Percentiles rank a stretch among this genome's conserved stretches.
These are phyloP conservation scores for Huso huso DNA, from an alignment of 2,797 vertebrate species.

Conservation along the genomic window DNA sequence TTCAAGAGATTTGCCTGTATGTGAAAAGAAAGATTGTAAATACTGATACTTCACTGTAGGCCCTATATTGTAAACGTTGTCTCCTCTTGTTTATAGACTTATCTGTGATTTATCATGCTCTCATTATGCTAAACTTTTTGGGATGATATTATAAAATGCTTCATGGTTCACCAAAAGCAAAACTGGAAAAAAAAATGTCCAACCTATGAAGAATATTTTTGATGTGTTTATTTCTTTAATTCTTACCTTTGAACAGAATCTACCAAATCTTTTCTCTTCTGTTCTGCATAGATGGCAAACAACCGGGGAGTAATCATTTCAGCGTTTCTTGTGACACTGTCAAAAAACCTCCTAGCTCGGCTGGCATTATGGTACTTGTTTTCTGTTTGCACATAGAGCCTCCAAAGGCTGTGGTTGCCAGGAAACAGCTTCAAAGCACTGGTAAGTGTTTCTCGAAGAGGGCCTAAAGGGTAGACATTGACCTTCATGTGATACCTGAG, in stretches of 20 bases:
- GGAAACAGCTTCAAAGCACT: constrained; percentile 66
- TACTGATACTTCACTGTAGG: too few species aligned
- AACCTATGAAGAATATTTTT: background rate
- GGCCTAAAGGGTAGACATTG: constrained; percentile 65
- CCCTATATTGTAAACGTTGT: too few species aligned
- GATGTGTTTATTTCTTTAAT: too few species aligned
- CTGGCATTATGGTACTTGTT: constrained; percentile 75
- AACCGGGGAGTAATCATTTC: constrained; percentile 64
- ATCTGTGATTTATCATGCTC: too few species aligned
- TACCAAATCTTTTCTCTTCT: constrained; percentile 73
- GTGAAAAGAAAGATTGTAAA: too few species aligned
- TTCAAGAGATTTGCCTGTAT: too few species aligned
- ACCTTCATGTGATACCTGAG: constrained; percentile 67
- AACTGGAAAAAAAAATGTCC: background rate
- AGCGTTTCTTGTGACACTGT: constrained; percentile 56
- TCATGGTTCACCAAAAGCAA: too few species aligned
- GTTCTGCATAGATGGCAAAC: constrained; percentile 81
- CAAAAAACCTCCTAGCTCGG: constrained; percentile 77
- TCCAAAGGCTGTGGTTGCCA: constrained; percentile 70
- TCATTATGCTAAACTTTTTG: too few species aligned
- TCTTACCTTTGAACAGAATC: constrained; percentile 77
- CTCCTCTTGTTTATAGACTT: too few species aligned
- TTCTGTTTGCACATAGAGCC: constrained; percentile 71
- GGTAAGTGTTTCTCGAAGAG: constrained; percentile 64
- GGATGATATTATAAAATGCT: too few species aligned